Evolutionary conservation across 2,797 vertebrate genomes (phyloP).

Genomic region (Lutjanus argentimaculatus): DNA sequence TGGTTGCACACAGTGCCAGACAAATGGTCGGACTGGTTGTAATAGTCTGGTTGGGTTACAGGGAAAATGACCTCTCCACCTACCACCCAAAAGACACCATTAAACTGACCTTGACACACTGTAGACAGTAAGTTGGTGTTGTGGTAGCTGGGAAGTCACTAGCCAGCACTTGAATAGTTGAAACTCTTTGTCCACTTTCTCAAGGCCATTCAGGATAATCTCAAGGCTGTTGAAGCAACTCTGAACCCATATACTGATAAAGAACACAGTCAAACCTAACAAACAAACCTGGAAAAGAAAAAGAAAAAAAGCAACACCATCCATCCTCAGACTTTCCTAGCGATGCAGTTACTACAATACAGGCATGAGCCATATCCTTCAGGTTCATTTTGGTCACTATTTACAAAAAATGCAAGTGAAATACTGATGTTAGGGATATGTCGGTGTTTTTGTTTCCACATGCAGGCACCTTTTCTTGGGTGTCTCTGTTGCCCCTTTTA

Average conservation of each 20-base stretch:
- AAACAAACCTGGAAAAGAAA: background rate
- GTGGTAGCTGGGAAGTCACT: background rate
- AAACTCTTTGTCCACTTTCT: constrained; percentile 12
- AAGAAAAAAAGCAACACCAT: background rate
- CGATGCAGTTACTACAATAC: background rate
- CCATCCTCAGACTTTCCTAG: background rate
- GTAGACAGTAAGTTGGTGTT: background rate
- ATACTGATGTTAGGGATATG: background rate
- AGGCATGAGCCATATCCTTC: background rate
- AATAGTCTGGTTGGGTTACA: constrained; percentile 2
- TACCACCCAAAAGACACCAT: constrained; percentile 8
- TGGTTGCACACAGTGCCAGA: constrained; percentile 26
- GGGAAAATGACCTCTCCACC: constrained; percentile 3
- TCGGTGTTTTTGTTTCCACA: constrained; percentile 6
- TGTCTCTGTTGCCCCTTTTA: constrained; percentile 8
- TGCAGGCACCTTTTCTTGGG: constrained; percentile 4
- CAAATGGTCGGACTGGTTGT: constrained; percentile 1
- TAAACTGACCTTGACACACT: constrained; percentile 14
- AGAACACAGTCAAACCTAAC: background rate
- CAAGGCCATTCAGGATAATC: background rate
- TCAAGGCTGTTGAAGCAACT: background rate
- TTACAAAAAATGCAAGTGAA: background rate
- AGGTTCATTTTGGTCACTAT: constrained; percentile 5
- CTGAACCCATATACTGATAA: background rate
- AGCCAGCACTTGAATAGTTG: background rate